phyloP scores from a whole-genome alignment of 1,140 invertebrate genomes.

The Eumaeus atala region DNA sequence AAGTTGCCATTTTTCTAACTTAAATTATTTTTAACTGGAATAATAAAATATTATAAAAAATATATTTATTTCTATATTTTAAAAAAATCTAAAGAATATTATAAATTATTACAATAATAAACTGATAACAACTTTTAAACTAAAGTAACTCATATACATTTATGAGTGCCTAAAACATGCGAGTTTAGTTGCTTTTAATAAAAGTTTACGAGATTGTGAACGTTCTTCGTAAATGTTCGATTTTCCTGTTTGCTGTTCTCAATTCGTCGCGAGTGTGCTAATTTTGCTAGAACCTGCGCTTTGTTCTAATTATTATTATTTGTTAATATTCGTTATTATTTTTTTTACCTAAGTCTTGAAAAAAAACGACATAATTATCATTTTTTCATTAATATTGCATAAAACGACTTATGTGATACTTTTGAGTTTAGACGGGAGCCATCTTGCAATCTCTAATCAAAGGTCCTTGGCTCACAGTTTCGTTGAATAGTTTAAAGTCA shows the following conservation, averaged over 20 bases:
- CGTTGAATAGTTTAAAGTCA: slow-evolving; percentile 78
- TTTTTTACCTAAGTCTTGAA: slow-evolving; percentile 61
- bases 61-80: background rate
- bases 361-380: slow-evolving; percentile 47
- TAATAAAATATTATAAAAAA: background rate
- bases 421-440: slow-evolving; percentile 79
- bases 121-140: no score
- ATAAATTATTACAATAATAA: background rate
- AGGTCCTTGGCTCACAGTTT: slow-evolving; percentile 78
- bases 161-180: slow-evolving; percentile 14
- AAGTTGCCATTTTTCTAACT: slow-evolving; percentile 37
- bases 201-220: slow-evolving; percentile 41
- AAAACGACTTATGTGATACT: slow-evolving; percentile 76
- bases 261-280: slow-evolving; percentile 66
- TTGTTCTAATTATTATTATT: slow-evolving; percentile 61
- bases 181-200: slow-evolving; percentile 26
- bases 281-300: slow-evolving; percentile 63
- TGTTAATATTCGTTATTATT: slow-evolving; percentile 70
- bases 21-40: background rate
- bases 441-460: slow-evolving; percentile 81
- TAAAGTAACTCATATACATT: slow-evolving; percentile 16
- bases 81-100: background rate
- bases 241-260: slow-evolving; percentile 73
- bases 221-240: slow-evolving; percentile 69
- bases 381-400: slow-evolving; percentile 58